Base-by-base conservation (phyloP, 2,113 vertebrate species). In the Panthera uncia region DNA sequence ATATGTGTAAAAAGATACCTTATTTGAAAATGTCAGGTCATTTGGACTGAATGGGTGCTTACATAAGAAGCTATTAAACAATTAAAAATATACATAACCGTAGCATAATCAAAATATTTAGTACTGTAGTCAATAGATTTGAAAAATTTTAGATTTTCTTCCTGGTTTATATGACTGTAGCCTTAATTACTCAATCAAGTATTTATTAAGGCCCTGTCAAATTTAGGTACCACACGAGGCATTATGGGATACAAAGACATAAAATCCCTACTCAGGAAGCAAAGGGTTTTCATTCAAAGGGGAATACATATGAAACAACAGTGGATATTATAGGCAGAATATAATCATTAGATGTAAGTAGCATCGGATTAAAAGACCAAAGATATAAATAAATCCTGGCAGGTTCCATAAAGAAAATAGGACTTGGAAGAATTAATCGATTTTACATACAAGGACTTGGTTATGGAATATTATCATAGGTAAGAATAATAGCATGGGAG, bases 11-110 rank as follows among this genome's bases (percentile, higher is more conserved):
- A 84, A 92, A 57, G n/a, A 71, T 14, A 14, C 29, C 52, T 97
- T 48, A 84, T 86, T 33, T 84, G 76, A 97, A 98, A 96, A 93
- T 50, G 55, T 0, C n/a, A 87, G 71, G 41, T 16, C 15, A 31
- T 87, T 87, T 95, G 21, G 7, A 81, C 7, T 66, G 7, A 87
- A 69, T 82, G 8, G 14, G 25, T 80, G 3, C 0, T 80, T 93
- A 19, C 29, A 5, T 10, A 92, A 83, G 5, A 89, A 93, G 31
- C 6, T 71, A 84, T 61, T 92, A 71, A 73, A 86, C n/a, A 68
- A 78, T 66, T 86, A 69, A 65, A 95, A 76, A 50, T 33, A 45
- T 38, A 81, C 4, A 38, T 55, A 87, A 68, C 6, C 12, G 6
- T 45, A 73, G 9, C 6, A 63, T 12, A 33, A 15, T 61, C n/a